These are phyloP conservation scores for Drosophila setifemur DNA, from an alignment of 1,140 invertebrate genomes.

Conservation along the genomic window DNA sequence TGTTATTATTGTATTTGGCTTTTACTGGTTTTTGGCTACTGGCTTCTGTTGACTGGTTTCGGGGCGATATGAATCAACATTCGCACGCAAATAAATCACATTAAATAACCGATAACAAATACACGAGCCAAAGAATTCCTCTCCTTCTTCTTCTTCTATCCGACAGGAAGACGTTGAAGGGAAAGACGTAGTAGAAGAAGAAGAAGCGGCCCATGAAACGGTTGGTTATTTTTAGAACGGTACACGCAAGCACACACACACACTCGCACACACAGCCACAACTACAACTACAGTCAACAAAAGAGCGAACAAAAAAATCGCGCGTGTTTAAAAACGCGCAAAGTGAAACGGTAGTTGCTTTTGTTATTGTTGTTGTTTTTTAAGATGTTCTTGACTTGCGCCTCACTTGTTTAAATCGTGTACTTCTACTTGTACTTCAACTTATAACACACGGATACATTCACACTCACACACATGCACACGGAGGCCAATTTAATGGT, in stretches of 20 bases:
- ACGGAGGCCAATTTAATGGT: conserved; percentile 16
- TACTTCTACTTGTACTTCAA: conserved; percentile 42
- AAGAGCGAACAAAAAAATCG: conserved; percentile 24
- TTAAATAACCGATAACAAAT: conserved; percentile 79
- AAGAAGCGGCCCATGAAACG: conserved; percentile 54
- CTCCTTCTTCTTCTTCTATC: neutral
- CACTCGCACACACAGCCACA: neutral
- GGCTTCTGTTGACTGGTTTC: conserved; percentile 11
- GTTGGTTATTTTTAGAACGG: conserved; percentile 71
- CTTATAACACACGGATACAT: conserved; percentile 20
- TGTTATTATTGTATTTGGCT: no score
- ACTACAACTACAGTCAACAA: no score
- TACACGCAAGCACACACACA: conserved; percentile 39
- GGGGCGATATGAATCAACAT: conserved; percentile 74
- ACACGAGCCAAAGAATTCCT: conserved; percentile 36
- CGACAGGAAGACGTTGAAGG: conserved; percentile 18
- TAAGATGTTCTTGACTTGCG: conserved; percentile 27
- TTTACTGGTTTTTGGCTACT: conserved; percentile 14
- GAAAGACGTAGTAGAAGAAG: neutral
- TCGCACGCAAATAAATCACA: conserved; percentile 79
- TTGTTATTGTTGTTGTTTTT: conserved; percentile 2
- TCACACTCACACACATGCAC: neutral
- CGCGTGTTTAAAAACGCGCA: conserved; percentile 42
- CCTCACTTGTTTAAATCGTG: conserved; percentile 35
- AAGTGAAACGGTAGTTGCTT: conserved; percentile 47